phyloP scores from a whole-genome alignment of 2,797 vertebrate species.

The Xenopus petersii region DNA sequence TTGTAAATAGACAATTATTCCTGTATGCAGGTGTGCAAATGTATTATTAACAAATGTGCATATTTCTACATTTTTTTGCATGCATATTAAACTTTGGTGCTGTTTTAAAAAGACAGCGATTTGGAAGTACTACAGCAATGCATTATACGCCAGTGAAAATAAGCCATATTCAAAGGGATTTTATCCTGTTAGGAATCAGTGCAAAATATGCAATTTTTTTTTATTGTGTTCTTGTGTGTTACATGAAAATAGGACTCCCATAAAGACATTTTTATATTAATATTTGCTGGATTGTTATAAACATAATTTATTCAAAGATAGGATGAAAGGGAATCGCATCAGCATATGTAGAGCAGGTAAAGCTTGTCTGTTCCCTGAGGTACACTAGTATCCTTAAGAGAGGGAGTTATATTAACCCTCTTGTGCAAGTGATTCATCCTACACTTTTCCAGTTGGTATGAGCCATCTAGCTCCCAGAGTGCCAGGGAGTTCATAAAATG shows the following conservation, averaged over 20 bases:
- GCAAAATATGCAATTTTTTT: slow-evolving; percentile 42
- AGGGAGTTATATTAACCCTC: too few species aligned
- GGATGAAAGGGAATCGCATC: background rate
- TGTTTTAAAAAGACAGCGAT: background rate
- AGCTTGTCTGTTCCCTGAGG: too few species aligned
- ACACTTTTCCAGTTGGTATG: background rate
- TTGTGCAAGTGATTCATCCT: too few species aligned
- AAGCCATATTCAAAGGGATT: slow-evolving; percentile 29
- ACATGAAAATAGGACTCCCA: background rate
- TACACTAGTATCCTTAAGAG: too few species aligned
- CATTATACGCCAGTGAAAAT: slow-evolving; percentile 32
- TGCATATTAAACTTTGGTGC: background rate
- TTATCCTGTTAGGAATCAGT: slow-evolving; percentile 13
- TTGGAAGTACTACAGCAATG: slow-evolving; percentile 15
- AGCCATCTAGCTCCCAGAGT: background rate
- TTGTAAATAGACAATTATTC: background rate
- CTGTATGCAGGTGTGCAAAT: background rate
- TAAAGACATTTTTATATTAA: background rate
- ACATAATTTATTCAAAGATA: background rate
- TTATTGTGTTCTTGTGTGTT: slow-evolving; percentile 2
- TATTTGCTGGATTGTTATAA: background rate
- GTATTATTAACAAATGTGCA: background rate
- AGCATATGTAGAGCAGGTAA: background rate
- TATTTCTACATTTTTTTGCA: background rate
- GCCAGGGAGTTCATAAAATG: background rate